Evolutionary conservation across 1,140 invertebrate species (phyloP), one percentile per base, ranked within the genome.

Genomic region (Cotesia vestalis): DNA sequence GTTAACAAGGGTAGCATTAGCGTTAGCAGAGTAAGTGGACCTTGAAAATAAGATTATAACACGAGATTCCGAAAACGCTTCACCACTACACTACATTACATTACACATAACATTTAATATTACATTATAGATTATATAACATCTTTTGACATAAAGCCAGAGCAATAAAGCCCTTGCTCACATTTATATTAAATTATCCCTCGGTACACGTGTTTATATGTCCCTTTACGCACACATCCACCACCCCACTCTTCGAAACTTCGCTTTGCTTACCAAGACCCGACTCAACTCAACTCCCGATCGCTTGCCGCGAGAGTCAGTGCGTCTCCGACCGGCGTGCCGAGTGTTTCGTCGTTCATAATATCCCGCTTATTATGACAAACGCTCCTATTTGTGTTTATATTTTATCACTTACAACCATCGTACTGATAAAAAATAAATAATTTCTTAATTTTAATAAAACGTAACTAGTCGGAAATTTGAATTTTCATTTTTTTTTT

Each of bases 241-340:
- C 72, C 76, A 73, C 69, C 72, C 27, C 27, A 27, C 27, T 27
- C 27, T 27, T 27, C 27, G 27, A 27, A 27, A 27, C 1, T 27
- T 27, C 27, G 69, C 77, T 57, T 17, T 57, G 20, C 53, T 17
- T 52, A 52, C 62, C 35, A 14, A 6, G 34, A 51, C 51, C 34
- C 14, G 72, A 20, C 66, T 63, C 61, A 68, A 68, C 78, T 72
- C 69, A 71, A 67, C 46, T 70, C 69, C 68, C 20, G 52, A 35
- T 40, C 27, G 51, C 40, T 17, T 34, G 34, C 40, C 34, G 38
- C 62, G 77, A 27, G 72, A 79, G 75, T 82, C 82, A 84, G 83
- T 84, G 80, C 77, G 83, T 78, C 81, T 82, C 79, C 80, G 78
- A 75, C 77, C 81, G 81, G 75, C 77, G 79, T 77, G 81, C 79